These are phyloP conservation scores for Nomada fabriciana DNA, from an alignment of 2,888 invertebrate genomes.

Conservation along the genomic window DNA sequence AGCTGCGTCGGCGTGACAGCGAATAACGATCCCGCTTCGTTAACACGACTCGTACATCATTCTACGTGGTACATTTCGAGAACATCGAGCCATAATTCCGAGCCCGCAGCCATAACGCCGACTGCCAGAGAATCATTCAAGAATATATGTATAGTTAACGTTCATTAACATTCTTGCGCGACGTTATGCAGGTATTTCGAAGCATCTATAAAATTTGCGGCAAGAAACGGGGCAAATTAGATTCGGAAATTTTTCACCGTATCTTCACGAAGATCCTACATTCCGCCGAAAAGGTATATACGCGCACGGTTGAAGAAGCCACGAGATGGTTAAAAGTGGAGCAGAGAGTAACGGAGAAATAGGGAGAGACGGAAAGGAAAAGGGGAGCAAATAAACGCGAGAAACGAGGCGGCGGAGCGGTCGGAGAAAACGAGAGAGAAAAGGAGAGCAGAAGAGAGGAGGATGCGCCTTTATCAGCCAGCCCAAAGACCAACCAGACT, in stretches of 20 bases:
- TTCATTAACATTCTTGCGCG: not conserved
- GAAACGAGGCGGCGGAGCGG: slow-evolving; percentile 30
- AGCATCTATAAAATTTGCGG: no score
- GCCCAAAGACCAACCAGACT: slow-evolving; percentile 74
- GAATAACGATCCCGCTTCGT: slow-evolving; percentile 56
- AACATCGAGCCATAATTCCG: not conserved
- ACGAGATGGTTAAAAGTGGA: slow-evolving; percentile 29
- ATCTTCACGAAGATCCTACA: not conserved
- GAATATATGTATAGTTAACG: not conserved
- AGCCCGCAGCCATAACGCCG: no score
- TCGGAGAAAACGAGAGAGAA: slow-evolving; percentile 35
- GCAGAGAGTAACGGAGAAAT: slow-evolving; percentile 21
- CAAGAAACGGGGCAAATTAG: not conserved
- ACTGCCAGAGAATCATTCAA: not conserved
- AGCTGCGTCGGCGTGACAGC: slow-evolving; percentile 48
- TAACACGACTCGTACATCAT: slow-evolving; percentile 46
- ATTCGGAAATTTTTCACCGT: not conserved
- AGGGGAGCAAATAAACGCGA: slow-evolving; percentile 17
- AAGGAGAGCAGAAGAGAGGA: slow-evolving; percentile 56
- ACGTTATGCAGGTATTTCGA: not conserved
- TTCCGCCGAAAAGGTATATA: not conserved
- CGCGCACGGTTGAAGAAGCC: not conserved
- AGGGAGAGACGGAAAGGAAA: slow-evolving; percentile 10
- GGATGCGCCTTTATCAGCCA: slow-evolving; percentile 76
- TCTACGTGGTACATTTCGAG: slow-evolving; percentile 27